Percentiles rank a stretch among this genome's conserved stretches.
These are phyloP conservation scores for Neoniphon sammara DNA, from an alignment of 2,797 vertebrate species.

Conservation along the genomic window DNA sequence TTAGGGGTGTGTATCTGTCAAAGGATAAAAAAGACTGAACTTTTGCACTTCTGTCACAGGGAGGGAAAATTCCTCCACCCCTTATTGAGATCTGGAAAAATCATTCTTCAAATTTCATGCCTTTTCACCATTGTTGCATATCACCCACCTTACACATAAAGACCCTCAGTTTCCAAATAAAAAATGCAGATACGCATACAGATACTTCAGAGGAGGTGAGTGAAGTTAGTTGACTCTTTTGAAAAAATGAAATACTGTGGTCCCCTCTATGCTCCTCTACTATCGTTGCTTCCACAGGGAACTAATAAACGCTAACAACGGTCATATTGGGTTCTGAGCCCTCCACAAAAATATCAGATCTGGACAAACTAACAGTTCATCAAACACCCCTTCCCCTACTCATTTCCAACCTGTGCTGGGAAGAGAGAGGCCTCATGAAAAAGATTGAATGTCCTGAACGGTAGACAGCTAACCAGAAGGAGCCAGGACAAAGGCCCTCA, in stretches of 20 bases:
- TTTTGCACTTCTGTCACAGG: constrained; percentile 53
- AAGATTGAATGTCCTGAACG: constrained; percentile 14
- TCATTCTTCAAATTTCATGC: constrained; percentile 46
- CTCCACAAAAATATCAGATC: constrained; percentile 50
- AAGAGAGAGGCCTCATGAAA: constrained; percentile 15
- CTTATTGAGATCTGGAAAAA: constrained; percentile 67
- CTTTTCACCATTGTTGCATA: constrained; percentile 63
- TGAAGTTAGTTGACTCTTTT: constrained; percentile 36
- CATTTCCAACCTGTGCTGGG: constrained; percentile 33
- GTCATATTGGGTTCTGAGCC: constrained; percentile 48
- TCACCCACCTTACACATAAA: constrained; percentile 49
- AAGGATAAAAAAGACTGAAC: constrained; percentile 56
- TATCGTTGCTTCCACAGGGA: constrained; percentile 36
- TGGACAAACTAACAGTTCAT: constrained; percentile 60
- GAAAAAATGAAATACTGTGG: constrained; percentile 22
- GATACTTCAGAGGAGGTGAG: constrained; percentile 25
- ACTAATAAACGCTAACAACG: constrained; percentile 60
- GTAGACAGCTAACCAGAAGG: constrained; percentile 12
- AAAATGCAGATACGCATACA: constrained; percentile 37
- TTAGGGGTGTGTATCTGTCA: constrained; percentile 41
- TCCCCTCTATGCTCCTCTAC: constrained; percentile 35
- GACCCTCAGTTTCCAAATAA: constrained; percentile 60
- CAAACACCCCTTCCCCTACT: constrained; percentile 36
- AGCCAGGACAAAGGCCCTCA: constrained; percentile 26
- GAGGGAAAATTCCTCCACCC: constrained; percentile 35